phyloP scores from a whole-genome alignment of 1,140 invertebrate species.

The Drosophila melanica region DNA sequence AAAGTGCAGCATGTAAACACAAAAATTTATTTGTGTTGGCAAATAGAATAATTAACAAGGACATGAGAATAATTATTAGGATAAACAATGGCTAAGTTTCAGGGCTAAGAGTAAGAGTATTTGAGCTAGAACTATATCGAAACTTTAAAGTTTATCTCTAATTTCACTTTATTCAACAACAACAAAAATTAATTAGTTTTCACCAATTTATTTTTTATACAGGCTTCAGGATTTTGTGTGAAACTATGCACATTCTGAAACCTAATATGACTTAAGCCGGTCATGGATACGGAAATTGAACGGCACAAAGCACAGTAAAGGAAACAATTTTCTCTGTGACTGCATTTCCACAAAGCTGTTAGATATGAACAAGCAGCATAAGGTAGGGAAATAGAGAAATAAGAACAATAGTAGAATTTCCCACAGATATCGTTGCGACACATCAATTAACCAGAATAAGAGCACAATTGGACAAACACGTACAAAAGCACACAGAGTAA shows the following conservation, averaged over 20 bases:
- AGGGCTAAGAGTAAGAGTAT: too few species aligned
- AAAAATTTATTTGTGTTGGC: too few species aligned
- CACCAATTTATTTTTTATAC: slow-evolving; percentile 50
- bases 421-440: slow-evolving; percentile 8
- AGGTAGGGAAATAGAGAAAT: background rate
- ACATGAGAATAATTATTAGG: too few species aligned
- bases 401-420: slow-evolving; percentile 12
- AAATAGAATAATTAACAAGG: too few species aligned
- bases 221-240: background rate
- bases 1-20: too few species aligned
- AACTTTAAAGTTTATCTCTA: too few species aligned
- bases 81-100: too few species aligned
- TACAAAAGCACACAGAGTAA: background rate
- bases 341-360: slow-evolving; percentile 59
- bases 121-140: too few species aligned
- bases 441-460: slow-evolving; percentile 18
- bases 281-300: slow-evolving; percentile 35
- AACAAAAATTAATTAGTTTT: slow-evolving; percentile 54
- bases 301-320: slow-evolving; percentile 28
- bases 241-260: slow-evolving; percentile 28
- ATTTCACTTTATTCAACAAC: too few species aligned
- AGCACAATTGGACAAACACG: background rate
- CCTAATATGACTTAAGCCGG: slow-evolving; percentile 18
- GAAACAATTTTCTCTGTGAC: slow-evolving; percentile 68
- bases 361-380: slow-evolving; percentile 24